These are phyloP conservation scores for Mugil cephalus DNA, from an alignment of 2,113 vertebrate genomes.

Conservation along the genomic window DNA sequence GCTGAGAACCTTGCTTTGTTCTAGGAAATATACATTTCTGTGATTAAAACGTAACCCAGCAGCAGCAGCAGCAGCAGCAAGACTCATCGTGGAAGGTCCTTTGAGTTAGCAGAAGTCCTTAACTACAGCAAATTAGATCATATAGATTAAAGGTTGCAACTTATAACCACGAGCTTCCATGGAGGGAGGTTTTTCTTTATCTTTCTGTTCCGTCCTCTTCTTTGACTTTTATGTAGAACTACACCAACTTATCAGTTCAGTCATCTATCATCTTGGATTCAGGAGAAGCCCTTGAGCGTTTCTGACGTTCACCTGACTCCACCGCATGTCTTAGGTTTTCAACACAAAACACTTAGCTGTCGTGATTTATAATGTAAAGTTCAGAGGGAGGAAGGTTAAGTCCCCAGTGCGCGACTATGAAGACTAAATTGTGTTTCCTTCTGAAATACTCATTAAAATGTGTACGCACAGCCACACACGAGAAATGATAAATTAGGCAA, in stretches of 20 bases:
- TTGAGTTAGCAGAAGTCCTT: conserved; percentile 17
- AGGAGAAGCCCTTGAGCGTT: conserved; percentile 39
- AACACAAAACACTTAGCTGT: conserved; percentile 15
- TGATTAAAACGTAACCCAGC: conserved; percentile 12
- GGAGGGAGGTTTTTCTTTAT: neutral
- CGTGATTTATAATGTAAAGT: conserved; percentile 23
- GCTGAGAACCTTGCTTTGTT: too few species aligned
- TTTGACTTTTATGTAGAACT: conserved; percentile 12
- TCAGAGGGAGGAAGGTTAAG: neutral
- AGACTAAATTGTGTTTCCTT: neutral
- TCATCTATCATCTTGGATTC: conserved; percentile 31
- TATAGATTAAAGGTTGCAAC: conserved; percentile 1
- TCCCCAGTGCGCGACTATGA: neutral
- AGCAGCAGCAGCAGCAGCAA: conserved; percentile 6
- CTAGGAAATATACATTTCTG: neutral
- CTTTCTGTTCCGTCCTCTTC: neutral
- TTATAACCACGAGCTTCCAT: neutral
- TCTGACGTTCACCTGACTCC: conserved; percentile 17
- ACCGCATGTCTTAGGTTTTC: conserved; percentile 22
- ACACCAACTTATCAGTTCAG: conserved; percentile 23
- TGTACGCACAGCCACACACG: neutral
- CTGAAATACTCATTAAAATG: neutral
- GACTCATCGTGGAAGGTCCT: conserved; percentile 9
- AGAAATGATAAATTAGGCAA: neutral
- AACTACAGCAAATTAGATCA: conserved; percentile 29